Base-by-base conservation (phyloP, 2,113 vertebrate species). In the Mystacornis crossleyi region DNA sequence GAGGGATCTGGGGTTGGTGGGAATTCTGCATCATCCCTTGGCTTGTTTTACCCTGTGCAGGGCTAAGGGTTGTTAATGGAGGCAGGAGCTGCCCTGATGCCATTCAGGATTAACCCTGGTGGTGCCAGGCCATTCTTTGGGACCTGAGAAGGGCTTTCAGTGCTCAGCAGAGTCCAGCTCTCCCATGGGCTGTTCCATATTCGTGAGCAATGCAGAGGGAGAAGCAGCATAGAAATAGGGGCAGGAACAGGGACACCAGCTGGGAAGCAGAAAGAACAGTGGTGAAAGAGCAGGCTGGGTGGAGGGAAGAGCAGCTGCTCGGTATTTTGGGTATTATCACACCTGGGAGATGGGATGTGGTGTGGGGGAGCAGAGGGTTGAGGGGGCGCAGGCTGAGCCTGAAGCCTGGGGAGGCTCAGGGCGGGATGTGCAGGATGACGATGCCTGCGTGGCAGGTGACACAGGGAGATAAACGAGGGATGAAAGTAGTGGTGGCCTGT, bases 151-250 rank as follows among this genome's bases (percentile, higher is more conserved):
- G 34, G 42, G 17, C 21, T 86, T 71, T 57, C 38, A 9, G 54
- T 18, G 18, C 40, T 26, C 9, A 5, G 36, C 47, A 26, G 65
- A 54, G 10, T n/a, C 28, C 51, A 26, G 43, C 33, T 90, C n/a
- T 55, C 9, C 38, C 1, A 0, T 7, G 53, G 54, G 61, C 21
- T 4, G 0, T 40, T 60, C 47, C 12, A 0, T 53, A 18, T 21
- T 18, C 25, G 28, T 16, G 54, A 60, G 55, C 1, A 17, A 53
- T 20, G 42, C 12, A 8, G 50, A 73, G 55, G 42, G 19, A 61
- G 34, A 31, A 48, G 38, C 1, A 4, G n/a, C 8, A 14, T 18
- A 29, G 16, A 38, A 11, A 6, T 10, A 40, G 60, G 48, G 25
- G 14, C 38, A 79, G 29, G n/a, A 33, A 10, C 12, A 38, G 28